Conservation (phyloP, 2,797 vertebrate genomes). For the Garrulus glandarius region DNA sequence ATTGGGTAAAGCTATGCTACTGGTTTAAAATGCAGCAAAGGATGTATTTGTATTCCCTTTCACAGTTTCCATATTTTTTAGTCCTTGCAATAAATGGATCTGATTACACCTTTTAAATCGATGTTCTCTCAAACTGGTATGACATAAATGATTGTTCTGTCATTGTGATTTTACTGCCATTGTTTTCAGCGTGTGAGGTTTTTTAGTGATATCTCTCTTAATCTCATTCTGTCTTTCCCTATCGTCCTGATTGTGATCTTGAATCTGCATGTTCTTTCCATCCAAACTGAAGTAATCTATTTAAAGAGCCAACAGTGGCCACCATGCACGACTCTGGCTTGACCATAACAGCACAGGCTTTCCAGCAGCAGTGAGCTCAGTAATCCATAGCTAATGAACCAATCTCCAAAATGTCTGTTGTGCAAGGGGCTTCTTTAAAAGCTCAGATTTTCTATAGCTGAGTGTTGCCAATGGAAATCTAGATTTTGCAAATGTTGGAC, state of each 20-base stretch:
- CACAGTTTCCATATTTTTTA: constrained; percentile 3
- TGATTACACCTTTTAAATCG: constrained; percentile 64
- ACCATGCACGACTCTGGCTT: background rate
- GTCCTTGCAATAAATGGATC: constrained; percentile 49
- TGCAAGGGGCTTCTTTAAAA: background rate
- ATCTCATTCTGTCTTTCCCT: background rate
- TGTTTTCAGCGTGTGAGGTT: constrained; percentile 5
- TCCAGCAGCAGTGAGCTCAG: background rate
- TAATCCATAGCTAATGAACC: background rate
- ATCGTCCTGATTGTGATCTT: background rate
- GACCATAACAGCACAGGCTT: background rate
- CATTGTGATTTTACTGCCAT: constrained; percentile 35
- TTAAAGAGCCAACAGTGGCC: constrained; percentile 21
- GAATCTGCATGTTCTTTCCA: constrained; percentile 30
- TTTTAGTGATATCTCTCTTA: constrained; percentile 28
- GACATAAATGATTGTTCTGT: constrained; percentile 40
- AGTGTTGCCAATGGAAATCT: background rate
- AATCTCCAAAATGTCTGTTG: background rate
- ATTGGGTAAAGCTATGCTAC: constrained; percentile 70
- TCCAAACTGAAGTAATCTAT: constrained; percentile 10
- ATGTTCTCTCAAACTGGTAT: constrained; percentile 30
- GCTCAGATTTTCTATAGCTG: background rate
- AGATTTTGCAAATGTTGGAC: background rate
- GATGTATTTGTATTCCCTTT: constrained; percentile 36
- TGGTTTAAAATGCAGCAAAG: constrained; percentile 42